Base-by-base conservation (phyloP, 2,113 vertebrate species). In the Danionella cerebrum region DNA sequence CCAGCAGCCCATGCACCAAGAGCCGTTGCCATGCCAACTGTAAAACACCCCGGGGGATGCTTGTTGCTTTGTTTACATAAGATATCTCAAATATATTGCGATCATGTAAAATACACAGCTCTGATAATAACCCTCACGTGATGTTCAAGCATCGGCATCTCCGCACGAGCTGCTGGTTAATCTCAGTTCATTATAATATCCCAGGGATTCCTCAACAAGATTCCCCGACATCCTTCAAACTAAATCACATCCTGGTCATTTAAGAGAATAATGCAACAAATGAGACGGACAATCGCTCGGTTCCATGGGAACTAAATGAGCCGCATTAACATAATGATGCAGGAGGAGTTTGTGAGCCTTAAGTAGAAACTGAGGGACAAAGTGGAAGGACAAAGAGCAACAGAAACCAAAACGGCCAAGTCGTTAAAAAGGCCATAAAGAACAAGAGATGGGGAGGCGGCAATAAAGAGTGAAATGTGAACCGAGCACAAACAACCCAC, bases 331-430 rank as follows among this genome's bases (percentile, higher is more conserved):
- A 48, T 41, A 39, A 29, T 3, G 2, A 29, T 38, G 29, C 54
- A 16, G 48, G 66, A 8, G 39, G 47, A 27, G 25, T 13, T 24
- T 41, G 76, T 21, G 3, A 70, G 67, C 65, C 70, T 66, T 48
- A 48, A 19, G 62, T 62, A 91, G 8, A 10, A 11, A 44, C 2
- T 25, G 13, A 44, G 3, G 25, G 13, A 19, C 52, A 29, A 16
- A 2, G 47, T 14, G 14, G 8, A 4, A 3, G 29, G 18, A 10
- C 3, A 42, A 39, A 51, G 35, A 60, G 48, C 48, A 52, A 75
- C 60, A 54, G 27, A 33, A 29, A 42, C 19, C 6, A 29, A 29
- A 58, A 57, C 65, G 72, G 44, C 52, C 18, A 53, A 14, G 45
- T 7, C 68, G 62, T n/a, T 25, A 47, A 47, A 25, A 65, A 25